A percentile compares a stretch with the other conserved stretches of the same genome.
phyloP scores from a whole-genome alignment of 2,888 invertebrate species.

The Myopa testacea region DNA sequence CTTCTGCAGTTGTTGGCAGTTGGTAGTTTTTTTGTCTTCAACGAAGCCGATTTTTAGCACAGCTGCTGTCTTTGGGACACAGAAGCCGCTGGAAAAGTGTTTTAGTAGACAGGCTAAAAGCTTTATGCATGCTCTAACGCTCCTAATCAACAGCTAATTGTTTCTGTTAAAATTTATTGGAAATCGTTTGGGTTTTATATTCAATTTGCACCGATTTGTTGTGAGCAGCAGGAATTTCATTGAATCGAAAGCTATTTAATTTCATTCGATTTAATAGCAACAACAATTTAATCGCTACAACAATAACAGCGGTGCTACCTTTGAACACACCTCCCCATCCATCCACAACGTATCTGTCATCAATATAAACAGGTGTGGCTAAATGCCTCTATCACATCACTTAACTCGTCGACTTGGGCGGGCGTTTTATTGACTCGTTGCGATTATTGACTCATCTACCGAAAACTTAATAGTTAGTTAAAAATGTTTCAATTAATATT shows the following conservation, averaged over 20 bases:
- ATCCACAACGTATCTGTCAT: too few species aligned
- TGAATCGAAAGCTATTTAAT: constrained; percentile 32
- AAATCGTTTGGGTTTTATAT: constrained; percentile 40
- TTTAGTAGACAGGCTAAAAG: neutral
- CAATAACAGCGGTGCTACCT: neutral
- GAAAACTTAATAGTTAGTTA: too few species aligned
- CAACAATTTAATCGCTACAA: constrained; percentile 3
- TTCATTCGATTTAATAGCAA: constrained; percentile 30
- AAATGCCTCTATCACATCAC: too few species aligned
- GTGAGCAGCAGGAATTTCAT: constrained; percentile 39
- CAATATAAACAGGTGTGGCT: too few species aligned
- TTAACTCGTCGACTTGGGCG: too few species aligned
- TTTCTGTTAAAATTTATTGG: constrained; percentile 44
- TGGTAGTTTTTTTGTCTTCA: neutral
- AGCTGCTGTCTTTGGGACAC: neutral
- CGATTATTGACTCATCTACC: too few species aligned
- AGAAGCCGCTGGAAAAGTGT: constrained; percentile 30
- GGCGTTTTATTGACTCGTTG: too few species aligned
- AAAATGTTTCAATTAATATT: too few species aligned
- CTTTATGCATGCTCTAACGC: constrained; percentile 16
- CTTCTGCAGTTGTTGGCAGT: neutral
- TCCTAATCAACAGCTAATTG: constrained; percentile 42
- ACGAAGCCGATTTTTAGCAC: constrained; percentile 16
- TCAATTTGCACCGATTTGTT: constrained; percentile 44
- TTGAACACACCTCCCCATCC: too few species aligned